Base-by-base conservation (phyloP, 1,140 invertebrate genomes). In the Calycopis cecrops region DNA sequence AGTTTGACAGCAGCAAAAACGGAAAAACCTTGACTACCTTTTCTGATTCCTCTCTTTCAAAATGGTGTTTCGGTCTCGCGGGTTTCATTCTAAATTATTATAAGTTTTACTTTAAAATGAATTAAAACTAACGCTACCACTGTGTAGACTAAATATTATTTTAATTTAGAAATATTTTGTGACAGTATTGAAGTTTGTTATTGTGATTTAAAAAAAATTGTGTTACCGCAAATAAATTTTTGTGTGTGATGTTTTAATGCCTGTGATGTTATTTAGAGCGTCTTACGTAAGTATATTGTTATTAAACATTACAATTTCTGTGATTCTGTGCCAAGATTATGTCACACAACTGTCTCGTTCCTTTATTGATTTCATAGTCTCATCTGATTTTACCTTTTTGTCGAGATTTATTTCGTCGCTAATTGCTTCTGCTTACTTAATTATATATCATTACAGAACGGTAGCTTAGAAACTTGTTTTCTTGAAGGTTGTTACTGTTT, bases 251-350 rank as follows among this genome's bases (percentile, higher is more conserved):
- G 74, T 76, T 77, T 70, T 65, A 80, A 68, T 38, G 73, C 72
- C 69, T 65, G 66, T 71, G 53, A 71, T 79, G 69, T 76, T 80
- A 82, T 79, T 82, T 79, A 73, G 61, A 67, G 67, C 65, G 64
- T 76, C 74, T 85, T 84, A 85, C 77, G 82, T 85, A 85, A 85
- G 82, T 85, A 71, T 73, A 74, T 73, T 76, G 67, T 81, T 77
- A 48, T 76, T 78, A 77, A 79, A 80, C 69, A 74, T 57, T 34
- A 35, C 37, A 10, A 49, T 62, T 52, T 55, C 47, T 17, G 16
- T 21, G 12, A 35, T 14, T 38, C 3, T 44, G 4, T 40, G 37
- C 53, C 38, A 54, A 61, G 33, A 44, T n/a, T 48, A 28, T 49
- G 59, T 55, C 40, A 38, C 16, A 55, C 4, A 28, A 18, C 35